Percentiles rank a stretch among this genome's conserved stretches.
phyloP scores from a whole-genome alignment of 2,888 invertebrate genomes.

The Phlogophora meticulosa region DNA sequence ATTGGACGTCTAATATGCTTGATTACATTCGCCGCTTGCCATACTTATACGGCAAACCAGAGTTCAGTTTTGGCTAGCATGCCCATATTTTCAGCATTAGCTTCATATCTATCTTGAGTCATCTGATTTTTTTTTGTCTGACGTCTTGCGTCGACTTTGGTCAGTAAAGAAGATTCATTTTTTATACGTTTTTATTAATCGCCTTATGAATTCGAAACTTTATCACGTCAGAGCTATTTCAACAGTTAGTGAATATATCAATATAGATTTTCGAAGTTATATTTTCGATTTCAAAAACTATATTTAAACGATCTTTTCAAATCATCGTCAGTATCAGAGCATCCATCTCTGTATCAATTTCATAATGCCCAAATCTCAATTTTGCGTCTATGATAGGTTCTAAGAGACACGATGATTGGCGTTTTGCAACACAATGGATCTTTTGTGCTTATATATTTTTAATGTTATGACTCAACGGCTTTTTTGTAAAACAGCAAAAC shows the following conservation, averaged over 20 bases:
- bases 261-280: no score
- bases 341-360: slow-evolving; percentile 44
- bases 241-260: no score
- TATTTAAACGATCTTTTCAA: slow-evolving; percentile 6
- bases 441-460: slow-evolving; percentile 72
- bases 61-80: slow-evolving; percentile 66
- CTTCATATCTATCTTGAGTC: slow-evolving; percentile 36
- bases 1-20: slow-evolving; percentile 76
- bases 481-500: slow-evolving; percentile 62
- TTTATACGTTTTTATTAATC: slow-evolving; percentile 37
- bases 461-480: slow-evolving; percentile 74
- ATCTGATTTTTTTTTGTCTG: slow-evolving; percentile 50
- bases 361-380: slow-evolving; percentile 64
- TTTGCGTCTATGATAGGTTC: slow-evolving; percentile 63
- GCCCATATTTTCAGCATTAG: slow-evolving; percentile 51
- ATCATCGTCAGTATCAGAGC: slow-evolving; percentile 21
- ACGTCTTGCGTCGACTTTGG: slow-evolving; percentile 39
- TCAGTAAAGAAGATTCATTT: slow-evolving; percentile 20
- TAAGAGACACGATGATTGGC: slow-evolving; percentile 77
- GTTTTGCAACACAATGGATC: slow-evolving; percentile 76
- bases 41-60: slow-evolving; percentile 74
- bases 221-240: slow-evolving; percentile 15
- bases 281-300: slow-evolving; percentile 18
- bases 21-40: slow-evolving; percentile 70
- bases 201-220: slow-evolving; percentile 23